A percentile compares a stretch with the other conserved stretches of the same genome.
These are phyloP conservation scores for Onychostoma macrolepis DNA, from an alignment of 2,113 vertebrate genomes.

Conservation along the genomic window DNA sequence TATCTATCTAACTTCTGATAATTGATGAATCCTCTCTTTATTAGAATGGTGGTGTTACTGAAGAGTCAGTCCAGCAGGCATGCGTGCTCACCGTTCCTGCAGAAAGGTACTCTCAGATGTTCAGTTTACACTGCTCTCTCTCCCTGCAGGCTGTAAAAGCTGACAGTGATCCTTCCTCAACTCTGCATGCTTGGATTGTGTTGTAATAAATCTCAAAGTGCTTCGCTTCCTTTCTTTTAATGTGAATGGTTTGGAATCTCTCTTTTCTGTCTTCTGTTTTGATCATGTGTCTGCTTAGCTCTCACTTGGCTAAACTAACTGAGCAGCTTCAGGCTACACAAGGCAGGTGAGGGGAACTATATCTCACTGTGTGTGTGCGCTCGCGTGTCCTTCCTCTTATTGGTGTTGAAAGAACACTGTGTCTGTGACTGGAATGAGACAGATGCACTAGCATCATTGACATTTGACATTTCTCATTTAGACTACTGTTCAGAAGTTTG, in stretches of 20 bases:
- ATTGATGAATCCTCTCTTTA: not conserved
- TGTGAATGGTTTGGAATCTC: constrained; percentile 9
- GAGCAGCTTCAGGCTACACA: constrained; percentile 81
- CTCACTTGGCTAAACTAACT: constrained; percentile 79
- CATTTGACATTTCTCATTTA: too few relatives aligned
- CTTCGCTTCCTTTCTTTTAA: constrained; percentile 2
- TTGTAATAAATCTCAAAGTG: not conserved
- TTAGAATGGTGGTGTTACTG: constrained; percentile 61
- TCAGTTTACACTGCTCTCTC: not conserved
- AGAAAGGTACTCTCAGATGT: constrained; percentile 68
- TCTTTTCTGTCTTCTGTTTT: constrained; percentile 31
- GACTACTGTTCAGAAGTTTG: too few relatives aligned
- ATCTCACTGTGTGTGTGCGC: constrained; percentile 48
- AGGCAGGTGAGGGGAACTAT: constrained; percentile 75
- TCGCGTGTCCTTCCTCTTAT: not conserved
- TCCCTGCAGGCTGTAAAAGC: not conserved
- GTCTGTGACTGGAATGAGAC: constrained; percentile 1
- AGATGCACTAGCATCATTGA: not conserved
- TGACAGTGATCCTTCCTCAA: constrained; percentile 16
- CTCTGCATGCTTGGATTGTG: not conserved
- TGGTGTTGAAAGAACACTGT: constrained; percentile 4
- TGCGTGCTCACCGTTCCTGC: constrained; percentile 69
- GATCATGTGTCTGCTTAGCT: constrained; percentile 64
- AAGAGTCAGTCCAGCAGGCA: constrained; percentile 69
- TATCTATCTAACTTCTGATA: not conserved